Percentiles rank a stretch among this genome's conserved stretches.
Evolutionary conservation across 2,888 invertebrate genomes (phyloP).

Genomic region (Mythimna loreyi): DNA sequence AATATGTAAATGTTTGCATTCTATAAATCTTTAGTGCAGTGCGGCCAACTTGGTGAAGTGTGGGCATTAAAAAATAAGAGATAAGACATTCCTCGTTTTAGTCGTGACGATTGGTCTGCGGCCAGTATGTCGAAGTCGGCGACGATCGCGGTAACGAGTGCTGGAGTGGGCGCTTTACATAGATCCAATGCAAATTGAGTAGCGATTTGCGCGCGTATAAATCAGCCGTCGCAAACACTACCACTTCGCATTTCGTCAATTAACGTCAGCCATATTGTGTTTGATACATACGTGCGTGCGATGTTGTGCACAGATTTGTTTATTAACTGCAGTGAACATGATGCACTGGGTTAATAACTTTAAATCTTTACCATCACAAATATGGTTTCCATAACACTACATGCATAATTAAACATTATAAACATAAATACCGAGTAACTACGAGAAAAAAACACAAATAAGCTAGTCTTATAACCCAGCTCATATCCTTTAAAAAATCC

Average conservation of each 20-base stretch:
- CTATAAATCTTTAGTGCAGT: conserved; percentile 48
- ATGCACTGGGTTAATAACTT: conserved; percentile 6
- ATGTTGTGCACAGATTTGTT: conserved; percentile 66
- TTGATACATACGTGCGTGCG: conserved; percentile 72
- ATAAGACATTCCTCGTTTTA: conserved; percentile 71
- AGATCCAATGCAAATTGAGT: conserved; percentile 86
- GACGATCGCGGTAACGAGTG: conserved; percentile 80
- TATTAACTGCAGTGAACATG: conserved; percentile 36
- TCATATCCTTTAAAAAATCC: conserved; percentile 37
- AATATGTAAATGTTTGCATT: conserved; percentile 42
- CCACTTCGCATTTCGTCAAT: conserved; percentile 82
- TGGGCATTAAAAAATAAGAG: conserved; percentile 66
- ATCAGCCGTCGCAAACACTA: conserved; percentile 74
- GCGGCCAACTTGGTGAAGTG: conserved; percentile 45
- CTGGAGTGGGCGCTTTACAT: conserved; percentile 82
- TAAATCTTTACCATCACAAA: not conserved
- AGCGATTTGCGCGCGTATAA: conserved; percentile 82
- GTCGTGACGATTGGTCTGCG: conserved; percentile 80
- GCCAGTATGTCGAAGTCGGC: conserved; percentile 71
- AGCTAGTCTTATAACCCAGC: not conserved
- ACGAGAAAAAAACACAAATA: conserved; percentile 30
- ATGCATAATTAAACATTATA: not conserved
- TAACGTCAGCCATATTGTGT: conserved; percentile 81
- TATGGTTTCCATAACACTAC: not conserved
- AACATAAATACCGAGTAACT: not conserved